Evolutionary conservation across 2,888 invertebrate species (phyloP).

Genomic region (Adineta ricciae): DNA sequence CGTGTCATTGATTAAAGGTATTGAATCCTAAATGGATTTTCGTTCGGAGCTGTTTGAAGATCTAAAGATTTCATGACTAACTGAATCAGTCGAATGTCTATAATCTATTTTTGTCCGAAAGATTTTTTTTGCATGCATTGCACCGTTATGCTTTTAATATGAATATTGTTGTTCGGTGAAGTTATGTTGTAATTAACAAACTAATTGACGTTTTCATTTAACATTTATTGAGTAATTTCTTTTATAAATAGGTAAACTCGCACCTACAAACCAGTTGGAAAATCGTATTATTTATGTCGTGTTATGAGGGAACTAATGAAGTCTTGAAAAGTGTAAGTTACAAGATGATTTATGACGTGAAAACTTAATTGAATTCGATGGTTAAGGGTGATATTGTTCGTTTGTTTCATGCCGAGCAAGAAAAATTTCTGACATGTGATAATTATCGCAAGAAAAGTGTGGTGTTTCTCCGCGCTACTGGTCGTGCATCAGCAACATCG

Average conservation of each 20-base stretch:
- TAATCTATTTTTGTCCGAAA: too few relatives aligned
- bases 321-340: conserved; percentile 71
- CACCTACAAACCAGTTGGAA: conserved; percentile 73
- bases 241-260: neutral
- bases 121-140: too few relatives aligned
- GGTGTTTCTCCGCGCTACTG: conserved; percentile 72
- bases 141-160: too few relatives aligned
- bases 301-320: conserved; percentile 88
- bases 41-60: too few relatives aligned
- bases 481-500: conserved; percentile 86
- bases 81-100: too few relatives aligned
- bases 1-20: too few relatives aligned
- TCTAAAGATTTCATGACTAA: too few relatives aligned
- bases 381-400: conserved; percentile 64
- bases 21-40: too few relatives aligned
- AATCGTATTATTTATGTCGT: conserved; percentile 88
- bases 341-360: neutral
- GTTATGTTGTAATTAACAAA: too few relatives aligned
- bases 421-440: conserved; percentile 96
- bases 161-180: too few relatives aligned
- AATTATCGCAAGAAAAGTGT: conserved; percentile 84
- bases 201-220: too few relatives aligned
- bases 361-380: neutral
- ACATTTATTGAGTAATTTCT: neutral
- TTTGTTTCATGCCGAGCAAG: conserved; percentile 69